Evolutionary conservation across 2,797 vertebrate genomes (phyloP).

Genomic region (Poeciliopsis turneri): DNA sequence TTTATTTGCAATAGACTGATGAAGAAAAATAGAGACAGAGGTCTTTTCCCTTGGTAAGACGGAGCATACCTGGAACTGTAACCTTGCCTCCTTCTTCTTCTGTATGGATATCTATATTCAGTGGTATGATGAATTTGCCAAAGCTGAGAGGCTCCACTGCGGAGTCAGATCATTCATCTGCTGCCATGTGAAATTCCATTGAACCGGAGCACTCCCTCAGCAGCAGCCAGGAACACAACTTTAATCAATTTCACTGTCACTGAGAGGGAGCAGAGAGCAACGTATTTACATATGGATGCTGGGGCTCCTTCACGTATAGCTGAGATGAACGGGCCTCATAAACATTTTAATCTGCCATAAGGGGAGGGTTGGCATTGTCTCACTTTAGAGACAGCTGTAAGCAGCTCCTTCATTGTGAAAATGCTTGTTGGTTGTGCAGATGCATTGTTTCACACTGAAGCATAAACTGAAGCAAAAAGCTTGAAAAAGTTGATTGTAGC

Average conservation of each 20-base stretch:
- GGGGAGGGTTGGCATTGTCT: slow-evolving; percentile 54
- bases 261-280: slow-evolving; percentile 16
- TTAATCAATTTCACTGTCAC: slow-evolving; percentile 68
- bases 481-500: not conserved
- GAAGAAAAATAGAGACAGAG: slow-evolving; percentile 62
- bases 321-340: slow-evolving; percentile 45
- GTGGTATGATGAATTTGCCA: slow-evolving; percentile 35
- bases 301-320: slow-evolving; percentile 3
- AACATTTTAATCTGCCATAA: slow-evolving; percentile 62
- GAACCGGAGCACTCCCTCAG: slow-evolving; percentile 42
- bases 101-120: slow-evolving; percentile 45
- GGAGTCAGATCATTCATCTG: slow-evolving; percentile 54
- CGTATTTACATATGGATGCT: slow-evolving; percentile 58
- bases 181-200: slow-evolving; percentile 56
- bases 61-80: slow-evolving; percentile 47
- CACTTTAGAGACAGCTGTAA: slow-evolving; percentile 32
- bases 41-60: slow-evolving; percentile 60
- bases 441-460: slow-evolving; percentile 16
- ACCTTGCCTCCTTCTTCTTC: slow-evolving; percentile 39
- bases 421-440: slow-evolving; percentile 37
- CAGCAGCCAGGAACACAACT: slow-evolving; percentile 39
- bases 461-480: slow-evolving; percentile 20
- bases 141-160: slow-evolving; percentile 21
- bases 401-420: slow-evolving; percentile 29
- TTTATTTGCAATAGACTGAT: slow-evolving; percentile 71